phyloP scores from a whole-genome alignment of 64 coral and sea anemone genomes.

The Montipora foliosa region DNA sequence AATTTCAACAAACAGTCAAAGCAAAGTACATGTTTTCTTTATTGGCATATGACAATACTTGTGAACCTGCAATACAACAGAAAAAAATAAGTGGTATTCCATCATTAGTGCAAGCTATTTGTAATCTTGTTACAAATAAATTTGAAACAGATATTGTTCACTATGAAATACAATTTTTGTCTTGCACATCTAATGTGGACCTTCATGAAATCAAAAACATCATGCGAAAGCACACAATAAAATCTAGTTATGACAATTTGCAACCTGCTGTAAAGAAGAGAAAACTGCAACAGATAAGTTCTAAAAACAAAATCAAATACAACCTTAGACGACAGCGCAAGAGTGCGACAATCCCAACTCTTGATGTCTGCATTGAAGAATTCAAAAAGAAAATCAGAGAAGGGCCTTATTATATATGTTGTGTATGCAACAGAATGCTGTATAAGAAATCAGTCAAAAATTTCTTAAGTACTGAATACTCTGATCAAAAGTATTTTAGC shows the following conservation, averaged over 20 bases:
- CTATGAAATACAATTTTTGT: constrained; percentile 33
- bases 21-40: constrained; percentile 22
- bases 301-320: too few species aligned
- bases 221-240: too few species aligned
- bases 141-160: constrained; percentile 11
- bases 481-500: too few species aligned
- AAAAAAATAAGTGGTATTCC: constrained; percentile 14
- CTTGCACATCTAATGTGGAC: constrained; percentile 7
- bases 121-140: constrained; percentile 5
- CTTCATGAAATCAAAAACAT: constrained; percentile 22
- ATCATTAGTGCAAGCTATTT: constrained; percentile 18
- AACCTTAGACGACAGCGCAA: neutral
- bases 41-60: constrained; percentile 17
- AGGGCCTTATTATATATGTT: neutral
- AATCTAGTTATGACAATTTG: too few species aligned
- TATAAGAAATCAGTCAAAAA: too few species aligned
- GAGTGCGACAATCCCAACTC: neutral
- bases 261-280: too few species aligned
- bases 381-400: neutral
- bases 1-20: constrained; percentile 17
- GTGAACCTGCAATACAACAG: constrained; percentile 13
- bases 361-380: neutral
- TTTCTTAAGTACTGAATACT: too few species aligned
- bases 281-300: too few species aligned
- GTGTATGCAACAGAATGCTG: too few species aligned